Evolutionary conservation across 2,797 vertebrate species (phyloP), one percentile per base, ranked within the genome.

Genomic region (Danio choprae): DNA sequence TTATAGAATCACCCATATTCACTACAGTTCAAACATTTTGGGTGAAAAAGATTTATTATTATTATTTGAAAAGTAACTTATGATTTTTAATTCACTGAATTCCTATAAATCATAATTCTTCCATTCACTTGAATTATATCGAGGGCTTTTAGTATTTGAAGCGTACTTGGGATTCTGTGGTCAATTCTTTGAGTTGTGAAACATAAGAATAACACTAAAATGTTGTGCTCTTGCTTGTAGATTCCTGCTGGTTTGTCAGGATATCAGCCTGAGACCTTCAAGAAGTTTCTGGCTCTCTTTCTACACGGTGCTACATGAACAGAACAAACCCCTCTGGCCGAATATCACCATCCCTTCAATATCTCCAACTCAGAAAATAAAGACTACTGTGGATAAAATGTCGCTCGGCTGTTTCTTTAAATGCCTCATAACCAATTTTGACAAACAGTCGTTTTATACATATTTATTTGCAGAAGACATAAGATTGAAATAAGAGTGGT

Each of bases 231-330:
- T 55, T 51, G 13, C 55, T 1, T 69, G 13, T 87, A 99, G 97
- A 92, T 96, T 79, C 96, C 97, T 81, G 93, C 93, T 87, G 97
- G 97, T 84, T 90, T 98, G 16, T 82, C 89, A 65, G 96, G 95
- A 88, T 96, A 96, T 91, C 92, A 94, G 80, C 94, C 96, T 40
- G 94, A 95, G 85, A 95, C 93, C 2, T 98, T 98, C 93, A 93
- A 85, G 87, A 99, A 96, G 92, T 98, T 99, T 90, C 90, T 98
- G 91, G 93, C 96, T 8, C 90, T 99, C 78, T 97, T 96, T 89
- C 90, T 99, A 65, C 93, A 98, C 0, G 97, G 97, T 84, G 92
- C 92, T 13, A 87, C 90, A 15, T 96, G 92, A 95, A 77, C 62
- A 36, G 9, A 55, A 8, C 38, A 81, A 43, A 46, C 50, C 58